Base-by-base conservation (phyloP, 2,113 vertebrate genomes). In the Laticauda laticaudata region DNA sequence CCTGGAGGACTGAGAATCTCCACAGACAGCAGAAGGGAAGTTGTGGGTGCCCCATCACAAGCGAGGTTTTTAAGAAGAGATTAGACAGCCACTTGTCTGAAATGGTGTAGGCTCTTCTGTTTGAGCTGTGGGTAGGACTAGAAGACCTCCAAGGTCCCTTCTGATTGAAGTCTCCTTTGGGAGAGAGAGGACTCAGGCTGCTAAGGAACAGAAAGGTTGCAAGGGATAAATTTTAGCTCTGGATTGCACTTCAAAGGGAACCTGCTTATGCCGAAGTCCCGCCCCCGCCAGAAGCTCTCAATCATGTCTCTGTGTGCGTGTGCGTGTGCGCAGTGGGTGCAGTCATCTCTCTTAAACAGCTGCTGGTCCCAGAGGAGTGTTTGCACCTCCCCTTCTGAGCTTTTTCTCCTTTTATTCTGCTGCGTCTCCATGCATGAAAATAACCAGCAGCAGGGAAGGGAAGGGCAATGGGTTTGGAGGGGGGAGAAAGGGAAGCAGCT, bases 371-470 rank as follows among this genome's bases (percentile, higher is more conserved):
- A 91, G 96, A 92, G 93, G 86, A 92, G 94, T 48, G 91, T 87
- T 95, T 96, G 91, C 86, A 64, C 86, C 93, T 34, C 95, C 92
- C 92, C 91, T 88, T 45, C 85, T 93, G 3, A 93, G 90, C 91
- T 94, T 10, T 48, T 57, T 12, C 57, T 21, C 75, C 90, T 93
- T 95, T 95, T 64, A 81, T 91, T 8, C 89, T 93, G 87, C 87
- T 95, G 93, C 93, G 91, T 94, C 94, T n/a, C 93, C 95, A 48
- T 96, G 96, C 94, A 93, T 94, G 93, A 95, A 93, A 95, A 95
- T 87, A 94, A 95, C 93, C 88, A 89, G 92, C 93, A 92, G 93
- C 92, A 91, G 93, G 5, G 64, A 14, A n/a, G 29, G 26, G 61
- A 2, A 69, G n/a, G 61, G 61, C 26, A 64, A 12, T 2, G 61